Conservation (phyloP, 1,140 invertebrate genomes). For the Ridgeia piscesae region DNA sequence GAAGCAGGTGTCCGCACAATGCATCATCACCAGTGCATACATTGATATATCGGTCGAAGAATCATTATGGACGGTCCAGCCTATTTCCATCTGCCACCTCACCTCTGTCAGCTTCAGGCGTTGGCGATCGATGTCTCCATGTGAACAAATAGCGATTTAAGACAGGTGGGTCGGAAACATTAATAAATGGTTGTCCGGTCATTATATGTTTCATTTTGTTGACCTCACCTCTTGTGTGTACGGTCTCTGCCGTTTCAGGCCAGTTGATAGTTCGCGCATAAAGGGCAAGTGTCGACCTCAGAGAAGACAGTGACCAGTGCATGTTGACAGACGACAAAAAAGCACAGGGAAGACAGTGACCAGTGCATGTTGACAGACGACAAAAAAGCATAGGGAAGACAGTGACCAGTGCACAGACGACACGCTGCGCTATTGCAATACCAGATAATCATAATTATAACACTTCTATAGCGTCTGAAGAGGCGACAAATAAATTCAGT, state of each 20-base stretch:
- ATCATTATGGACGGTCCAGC: neutral
- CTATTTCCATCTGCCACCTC: neutral
- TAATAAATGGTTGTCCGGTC: neutral
- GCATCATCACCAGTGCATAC: no score
- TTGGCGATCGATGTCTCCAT: neutral
- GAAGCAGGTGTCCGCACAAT: neutral
- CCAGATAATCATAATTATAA: no score
- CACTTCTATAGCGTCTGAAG: no score
- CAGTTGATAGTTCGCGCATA: neutral
- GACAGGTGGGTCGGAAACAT: neutral
- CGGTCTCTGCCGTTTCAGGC: neutral
- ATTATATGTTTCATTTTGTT: neutral
- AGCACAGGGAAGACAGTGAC: neutral
- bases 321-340: neutral
- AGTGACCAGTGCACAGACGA: neutral
- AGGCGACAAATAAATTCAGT: no score
- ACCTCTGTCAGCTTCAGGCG: neutral
- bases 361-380: neutral
- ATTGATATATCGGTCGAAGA: no score
- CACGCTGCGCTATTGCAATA: no score
- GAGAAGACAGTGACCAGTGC: neutral
- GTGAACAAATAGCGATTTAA: neutral
- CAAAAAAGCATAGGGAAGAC: neutral
- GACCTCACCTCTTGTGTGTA: neutral
- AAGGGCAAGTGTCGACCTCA: neutral